Evolutionary conservation across 2,888 invertebrate genomes (phyloP), one percentile per base, ranked within the genome.

Genomic region (Tinea pellionella): DNA sequence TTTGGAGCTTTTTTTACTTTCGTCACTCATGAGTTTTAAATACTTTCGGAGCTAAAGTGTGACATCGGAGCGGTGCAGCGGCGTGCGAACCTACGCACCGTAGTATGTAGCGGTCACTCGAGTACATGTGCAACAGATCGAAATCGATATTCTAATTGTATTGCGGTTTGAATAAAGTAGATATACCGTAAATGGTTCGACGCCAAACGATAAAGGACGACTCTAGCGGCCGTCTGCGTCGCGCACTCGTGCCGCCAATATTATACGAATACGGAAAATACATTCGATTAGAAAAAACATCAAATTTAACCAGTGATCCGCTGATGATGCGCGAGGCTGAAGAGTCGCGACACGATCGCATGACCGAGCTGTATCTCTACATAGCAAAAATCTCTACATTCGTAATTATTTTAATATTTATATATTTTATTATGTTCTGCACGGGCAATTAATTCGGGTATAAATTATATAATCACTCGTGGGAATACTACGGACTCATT

Each of bases 161-260:
- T 15, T n/a, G 13, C 8, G 47, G 13, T 47, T 42, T 15, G 16
- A 47, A 47, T 47, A 16, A 37, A 37, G 9, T 9, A 37, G 37
- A 37, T n/a, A n/a, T n/a, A 9, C 37, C 47, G 47, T 47, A 9
- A n/a, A 47, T 47, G 47, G 47, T 47, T n/a, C 8, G 47, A 47
- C 47, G 47, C 47, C 47, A 47, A 47, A 16, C 47, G 47, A 16
- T 47, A 47, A 47, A 47, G 47, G 47, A 47, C 47, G 13, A 16
- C 47, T 47, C 13, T 6, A 9, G 13, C 47, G 9, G n/a, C 9
- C n/a, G 37, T 37, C 6, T 37, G 37, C 37, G 37, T n/a, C 9
- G 30, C 30, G 30, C 30, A n/a, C n/a, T n/a, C n/a, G n/a, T 24
- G 24, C 24, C 24, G 24, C 2, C 6, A 24, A 24, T 24, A 6